These are phyloP conservation scores for Ptilonorhynchus violaceus DNA, from an alignment of 2,113 vertebrate species.

Conservation along the genomic window DNA sequence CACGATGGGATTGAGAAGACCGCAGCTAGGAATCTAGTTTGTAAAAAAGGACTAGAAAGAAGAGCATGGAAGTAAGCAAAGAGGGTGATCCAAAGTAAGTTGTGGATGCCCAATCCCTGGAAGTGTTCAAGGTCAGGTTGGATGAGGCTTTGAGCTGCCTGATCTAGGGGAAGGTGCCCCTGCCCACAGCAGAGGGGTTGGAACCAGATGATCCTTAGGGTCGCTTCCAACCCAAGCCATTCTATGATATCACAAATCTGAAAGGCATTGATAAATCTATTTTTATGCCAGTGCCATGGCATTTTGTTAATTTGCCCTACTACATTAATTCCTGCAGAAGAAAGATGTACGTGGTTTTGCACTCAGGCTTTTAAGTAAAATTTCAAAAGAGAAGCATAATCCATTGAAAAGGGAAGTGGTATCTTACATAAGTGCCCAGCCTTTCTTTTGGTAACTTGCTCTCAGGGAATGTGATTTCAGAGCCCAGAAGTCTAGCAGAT, in stretches of 20 bases:
- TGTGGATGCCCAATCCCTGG: background rate
- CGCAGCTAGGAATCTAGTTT: background rate
- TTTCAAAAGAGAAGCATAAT: background rate
- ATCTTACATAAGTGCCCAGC: background rate
- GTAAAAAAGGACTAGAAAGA: background rate
- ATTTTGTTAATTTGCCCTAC: background rate
- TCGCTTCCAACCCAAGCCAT: background rate
- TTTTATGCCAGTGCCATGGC: background rate
- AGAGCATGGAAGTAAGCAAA: background rate
- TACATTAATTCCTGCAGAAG: background rate
- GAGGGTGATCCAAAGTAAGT: background rate
- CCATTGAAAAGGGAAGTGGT: background rate
- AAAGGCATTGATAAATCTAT: background rate
- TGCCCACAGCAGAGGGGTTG: background rate
- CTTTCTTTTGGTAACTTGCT: conserved; percentile 28
- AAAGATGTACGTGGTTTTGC: background rate
- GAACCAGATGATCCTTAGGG: background rate
- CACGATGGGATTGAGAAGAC: background rate
- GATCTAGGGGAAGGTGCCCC: background rate
- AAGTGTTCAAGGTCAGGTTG: background rate
- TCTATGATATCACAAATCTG: background rate
- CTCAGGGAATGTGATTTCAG: conserved; percentile 17
- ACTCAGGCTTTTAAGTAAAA: background rate
- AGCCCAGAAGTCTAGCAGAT: conserved; percentile 39
- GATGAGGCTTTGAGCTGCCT: background rate